phyloP scores from a whole-genome alignment of 2,113 vertebrate genomes.

The Nansenia antarctica region DNA sequence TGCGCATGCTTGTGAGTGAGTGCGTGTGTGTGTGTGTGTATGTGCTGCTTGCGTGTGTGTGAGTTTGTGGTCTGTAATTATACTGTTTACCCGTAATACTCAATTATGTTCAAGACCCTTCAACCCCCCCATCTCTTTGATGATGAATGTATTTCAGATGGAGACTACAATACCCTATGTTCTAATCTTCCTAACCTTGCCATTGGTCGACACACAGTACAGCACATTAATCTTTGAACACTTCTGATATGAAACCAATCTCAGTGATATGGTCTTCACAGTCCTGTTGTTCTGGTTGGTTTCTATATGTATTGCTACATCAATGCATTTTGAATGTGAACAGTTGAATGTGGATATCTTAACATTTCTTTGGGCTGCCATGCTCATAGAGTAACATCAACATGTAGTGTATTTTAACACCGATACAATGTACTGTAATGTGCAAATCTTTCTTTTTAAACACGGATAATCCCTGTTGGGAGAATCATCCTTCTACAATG shows the following conservation, averaged over 20 bases:
- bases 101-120: constrained; percentile 18
- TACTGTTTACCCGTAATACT: background rate
- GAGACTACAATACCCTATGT: background rate
- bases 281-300: background rate
- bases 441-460: background rate
- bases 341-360: background rate
- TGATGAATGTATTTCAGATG: background rate
- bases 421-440: too few species aligned
- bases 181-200: constrained; percentile 30
- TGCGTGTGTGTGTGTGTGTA: background rate
- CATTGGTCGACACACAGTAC: constrained; percentile 1
- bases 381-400: background rate
- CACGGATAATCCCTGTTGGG: background rate
- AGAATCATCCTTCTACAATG: background rate
- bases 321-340: background rate
- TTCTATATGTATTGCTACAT: background rate
- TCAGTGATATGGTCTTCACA: too few species aligned
- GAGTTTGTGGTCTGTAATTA: background rate
- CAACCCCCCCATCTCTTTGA: background rate
- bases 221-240: background rate
- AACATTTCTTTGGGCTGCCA: background rate
- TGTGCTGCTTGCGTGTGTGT: background rate
- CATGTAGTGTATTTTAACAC: background rate
- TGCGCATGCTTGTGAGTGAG: background rate
- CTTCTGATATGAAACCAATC: too few species aligned